Conservation (phyloP, 2,888 invertebrate species). For the Parelbella ahira region DNA sequence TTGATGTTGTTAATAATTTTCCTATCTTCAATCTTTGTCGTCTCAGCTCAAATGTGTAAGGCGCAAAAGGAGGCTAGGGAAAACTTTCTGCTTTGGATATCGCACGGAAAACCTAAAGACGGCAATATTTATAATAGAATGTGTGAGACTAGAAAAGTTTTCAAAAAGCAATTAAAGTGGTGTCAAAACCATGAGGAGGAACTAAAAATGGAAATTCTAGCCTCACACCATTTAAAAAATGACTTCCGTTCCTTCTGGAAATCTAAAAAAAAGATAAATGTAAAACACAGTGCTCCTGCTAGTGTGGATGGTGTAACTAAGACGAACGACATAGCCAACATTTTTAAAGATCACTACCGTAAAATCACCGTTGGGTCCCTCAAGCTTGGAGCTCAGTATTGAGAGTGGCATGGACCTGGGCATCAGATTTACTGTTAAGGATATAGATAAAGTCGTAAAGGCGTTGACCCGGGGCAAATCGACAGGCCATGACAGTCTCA, state of each 20-base stretch:
- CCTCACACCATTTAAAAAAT: slow-evolving; percentile 15
- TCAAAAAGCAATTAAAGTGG: slow-evolving; percentile 18
- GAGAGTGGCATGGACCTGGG: slow-evolving; percentile 17
- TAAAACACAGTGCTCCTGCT: slow-evolving; percentile 10
- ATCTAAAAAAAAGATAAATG: slow-evolving; percentile 6
- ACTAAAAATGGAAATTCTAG: slow-evolving; percentile 20
- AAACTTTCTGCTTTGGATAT: slow-evolving; percentile 14
- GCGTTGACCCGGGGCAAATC: slow-evolving; percentile 20
- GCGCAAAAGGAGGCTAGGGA: slow-evolving; percentile 18
- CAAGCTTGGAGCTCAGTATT: slow-evolving; percentile 11
- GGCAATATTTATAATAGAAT: slow-evolving; percentile 17
- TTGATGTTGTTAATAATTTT: slow-evolving; percentile 21
- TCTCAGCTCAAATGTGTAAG: slow-evolving; percentile 7
- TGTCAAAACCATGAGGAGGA: slow-evolving; percentile 20
- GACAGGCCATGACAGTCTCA: slow-evolving; percentile 24
- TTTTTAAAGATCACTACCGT: slow-evolving; percentile 18
- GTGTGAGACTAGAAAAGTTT: slow-evolving; percentile 16
- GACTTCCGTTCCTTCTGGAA: slow-evolving; percentile 9
- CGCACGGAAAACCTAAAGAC: slow-evolving; percentile 9
- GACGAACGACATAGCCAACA: not conserved
- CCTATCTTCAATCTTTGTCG: slow-evolving; percentile 8
- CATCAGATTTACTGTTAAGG: slow-evolving; percentile 10
- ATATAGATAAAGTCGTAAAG: not conserved
- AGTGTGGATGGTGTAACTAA: slow-evolving; percentile 1
- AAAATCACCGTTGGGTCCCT: not conserved